Evolutionary conservation across 2,113 vertebrate genomes (phyloP), one percentile per base, ranked within the genome.

Genomic region (Actenoides hombroni): DNA sequence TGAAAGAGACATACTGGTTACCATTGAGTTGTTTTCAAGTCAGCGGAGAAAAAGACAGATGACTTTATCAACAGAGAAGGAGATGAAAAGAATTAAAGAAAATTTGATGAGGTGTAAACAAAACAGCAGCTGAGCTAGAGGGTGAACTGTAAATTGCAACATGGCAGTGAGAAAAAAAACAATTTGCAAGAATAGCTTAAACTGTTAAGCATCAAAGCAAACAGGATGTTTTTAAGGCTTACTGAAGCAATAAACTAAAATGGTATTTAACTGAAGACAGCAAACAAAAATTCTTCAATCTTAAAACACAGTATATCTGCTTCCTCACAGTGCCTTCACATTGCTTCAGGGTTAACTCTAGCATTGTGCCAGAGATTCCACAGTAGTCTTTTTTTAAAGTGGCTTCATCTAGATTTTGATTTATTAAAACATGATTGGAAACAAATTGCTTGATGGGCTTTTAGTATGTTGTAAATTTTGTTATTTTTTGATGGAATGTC

Each of bases 71-170:
- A 5, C 33, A 48, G 85, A 80, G 74, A 71, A 91, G 10, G 31
- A 94, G 61, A 87, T 65, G 18, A 93, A 86, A n/a, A 88, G 37
- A 93, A 82, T 63, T 77, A 90, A 91, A 95, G 39, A 79, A 74
- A 71, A 93, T 39, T 56, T 88, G 64, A 83, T 92, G 83, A 90
- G 48, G 6, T 88, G 25, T 86, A 95, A 95, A 81, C 68, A 90
- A 88, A 88, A 10, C 39, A 88, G 73, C 64, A 92, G 29, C 42
- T 93, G 76, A 95, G 56, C 71, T 75, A 26, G 46, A 92, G 85
- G 48, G n/a, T 86, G 92, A 92, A n/a, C 60, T 93, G 39, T 48
- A 88, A 91, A 63, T 93, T 86, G 25, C 35, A 90, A 80, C 59
- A 60, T 6, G 53, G 16, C 46, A n/a, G 42, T 51, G 56, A 88